These are phyloP conservation scores for Phaetusa simplex DNA, from an alignment of 2,113 vertebrate species.

Conservation along the genomic window DNA sequence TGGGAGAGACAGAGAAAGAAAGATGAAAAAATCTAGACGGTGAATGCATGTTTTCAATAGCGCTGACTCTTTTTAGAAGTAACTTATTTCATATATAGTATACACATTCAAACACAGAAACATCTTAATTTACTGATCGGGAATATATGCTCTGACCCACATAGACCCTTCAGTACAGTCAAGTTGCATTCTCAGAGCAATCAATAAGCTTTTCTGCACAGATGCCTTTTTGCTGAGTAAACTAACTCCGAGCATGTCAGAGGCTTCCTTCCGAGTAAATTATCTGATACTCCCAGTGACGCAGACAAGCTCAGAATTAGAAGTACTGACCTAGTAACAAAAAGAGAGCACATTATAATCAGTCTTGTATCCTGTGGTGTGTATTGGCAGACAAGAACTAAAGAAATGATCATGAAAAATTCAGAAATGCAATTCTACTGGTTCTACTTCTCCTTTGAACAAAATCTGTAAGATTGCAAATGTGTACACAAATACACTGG, in stretches of 20 bases:
- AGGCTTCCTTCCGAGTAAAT: background rate
- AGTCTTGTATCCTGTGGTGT: background rate
- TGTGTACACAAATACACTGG: background rate
- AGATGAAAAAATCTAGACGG: background rate
- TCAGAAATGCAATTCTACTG: background rate
- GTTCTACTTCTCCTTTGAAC: background rate
- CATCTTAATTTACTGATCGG: background rate
- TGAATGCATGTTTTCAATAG: background rate
- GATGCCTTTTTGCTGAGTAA: constrained; percentile 31
- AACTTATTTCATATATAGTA: background rate
- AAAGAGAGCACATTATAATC: background rate
- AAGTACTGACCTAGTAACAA: constrained; percentile 50
- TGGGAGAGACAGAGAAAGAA: background rate
- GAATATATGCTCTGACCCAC: background rate
- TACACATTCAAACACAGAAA: background rate
- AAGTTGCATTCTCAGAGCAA: background rate
- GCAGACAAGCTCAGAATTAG: constrained; percentile 32
- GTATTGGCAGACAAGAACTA: background rate
- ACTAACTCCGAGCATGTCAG: background rate
- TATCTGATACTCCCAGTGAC: background rate
- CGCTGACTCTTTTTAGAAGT: background rate
- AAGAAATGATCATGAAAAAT: background rate
- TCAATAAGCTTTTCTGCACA: background rate
- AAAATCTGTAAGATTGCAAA: background rate
- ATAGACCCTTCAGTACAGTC: background rate